Evolutionary conservation across 2,113 vertebrate species (phyloP), one percentile per base, ranked within the genome.

Genomic region (Leucosticte australis): DNA sequence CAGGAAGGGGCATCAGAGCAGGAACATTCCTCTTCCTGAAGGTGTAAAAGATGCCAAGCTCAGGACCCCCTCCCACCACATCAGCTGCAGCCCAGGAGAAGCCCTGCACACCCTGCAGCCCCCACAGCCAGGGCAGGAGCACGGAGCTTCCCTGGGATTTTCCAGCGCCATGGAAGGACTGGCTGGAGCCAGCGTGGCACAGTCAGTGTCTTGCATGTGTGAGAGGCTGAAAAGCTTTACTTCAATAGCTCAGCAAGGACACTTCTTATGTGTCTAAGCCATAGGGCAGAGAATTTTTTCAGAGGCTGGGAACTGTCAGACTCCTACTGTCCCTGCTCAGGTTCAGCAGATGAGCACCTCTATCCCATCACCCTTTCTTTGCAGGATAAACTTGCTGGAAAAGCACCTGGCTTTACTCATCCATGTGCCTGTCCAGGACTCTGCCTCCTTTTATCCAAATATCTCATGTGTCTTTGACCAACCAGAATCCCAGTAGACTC

Each of bases 51-150:
- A 39, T 0, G 3, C 14, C 4, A 8, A 83, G 37, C 23, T 59
- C 59, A 27, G 68, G 11, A 44, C 4, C 2, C 28, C 11, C 21
- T 53, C 42, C 42, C 60, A 30, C 3, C 46, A 63, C 6, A 4
- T 5, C 52, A 73, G 39, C 22, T 31, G 10, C 74, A 55, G 64
- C 21, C 15, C 12, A 12, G 30, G 17, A 49, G 15, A 24, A 41
- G 15, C 13, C 53, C 19, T 4, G 23, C 37, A 46, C 16, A 39
- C 7, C 50, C 60, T 21, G 57, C 31, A 39, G 11, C 11, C 0
- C 1, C 30, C 2, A 6, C 44, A 76, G 68, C 71, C 11, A 6
- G 2, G 24, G 57, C 2, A 2, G 52, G 62, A 44, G 42, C 7
- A 0, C 2, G 0, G n/a, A 55, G 68, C 63, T 49, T 20, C 69